Conservation (phyloP, 2,113 vertebrate genomes). For the Coptodon rendalli region DNA sequence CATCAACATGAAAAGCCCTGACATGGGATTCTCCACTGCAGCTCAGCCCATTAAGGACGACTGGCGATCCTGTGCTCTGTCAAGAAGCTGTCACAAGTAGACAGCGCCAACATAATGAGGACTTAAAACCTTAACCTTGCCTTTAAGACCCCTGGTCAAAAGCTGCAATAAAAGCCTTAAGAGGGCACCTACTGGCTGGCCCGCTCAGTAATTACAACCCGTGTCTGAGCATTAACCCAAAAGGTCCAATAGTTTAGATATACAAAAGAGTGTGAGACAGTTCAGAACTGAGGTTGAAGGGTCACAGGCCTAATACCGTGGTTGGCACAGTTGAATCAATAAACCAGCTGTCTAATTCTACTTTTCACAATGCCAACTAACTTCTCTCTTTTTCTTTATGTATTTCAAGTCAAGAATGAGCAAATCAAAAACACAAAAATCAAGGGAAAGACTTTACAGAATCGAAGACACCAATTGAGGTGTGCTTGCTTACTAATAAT, state of each 20-base stretch:
- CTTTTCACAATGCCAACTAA: background rate
- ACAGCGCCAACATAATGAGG: constrained; percentile 68
- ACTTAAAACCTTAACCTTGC: constrained; percentile 72
- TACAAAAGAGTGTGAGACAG: constrained; percentile 50
- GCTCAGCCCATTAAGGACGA: constrained; percentile 69
- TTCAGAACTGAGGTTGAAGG: constrained; percentile 21
- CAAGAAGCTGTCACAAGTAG: constrained; percentile 61
- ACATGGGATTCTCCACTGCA: constrained; percentile 55
- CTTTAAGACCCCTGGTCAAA: constrained; percentile 62
- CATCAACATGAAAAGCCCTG: constrained; percentile 73
- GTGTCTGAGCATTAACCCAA: constrained; percentile 53
- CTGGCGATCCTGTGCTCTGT: constrained; percentile 68
- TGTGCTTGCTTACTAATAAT: background rate
- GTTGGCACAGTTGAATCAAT: constrained; percentile 2
- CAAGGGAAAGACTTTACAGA: background rate
- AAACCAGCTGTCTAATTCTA: background rate
- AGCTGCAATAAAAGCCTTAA: constrained; percentile 59
- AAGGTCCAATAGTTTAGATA: constrained; percentile 54
- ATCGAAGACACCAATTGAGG: background rate
- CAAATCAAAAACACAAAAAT: background rate
- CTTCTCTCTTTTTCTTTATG: background rate
- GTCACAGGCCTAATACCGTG: constrained; percentile 14
- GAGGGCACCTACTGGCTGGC: constrained; percentile 55
- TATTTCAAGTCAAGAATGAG: background rate
- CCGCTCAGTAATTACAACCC: constrained; percentile 53